phyloP scores from a whole-genome alignment of 1,140 invertebrate genomes.

The Thaumatotibia leucotreta region DNA sequence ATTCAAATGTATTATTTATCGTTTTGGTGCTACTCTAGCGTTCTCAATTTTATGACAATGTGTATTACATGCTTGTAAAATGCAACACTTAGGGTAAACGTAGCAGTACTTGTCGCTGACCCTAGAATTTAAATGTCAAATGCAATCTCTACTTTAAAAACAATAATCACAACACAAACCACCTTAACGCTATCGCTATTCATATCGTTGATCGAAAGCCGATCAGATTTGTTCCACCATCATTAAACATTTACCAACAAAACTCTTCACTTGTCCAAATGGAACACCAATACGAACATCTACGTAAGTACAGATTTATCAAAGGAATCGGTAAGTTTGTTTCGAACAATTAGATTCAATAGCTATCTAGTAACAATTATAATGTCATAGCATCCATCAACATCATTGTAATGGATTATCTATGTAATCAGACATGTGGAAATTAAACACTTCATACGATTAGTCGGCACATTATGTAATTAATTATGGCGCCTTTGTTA shows the following conservation, averaged over 20 bases:
- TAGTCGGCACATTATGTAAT: neutral
- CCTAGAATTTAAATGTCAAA: too few relatives aligned
- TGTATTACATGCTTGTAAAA: too few relatives aligned
- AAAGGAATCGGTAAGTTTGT: neutral
- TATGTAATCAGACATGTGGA: neutral
- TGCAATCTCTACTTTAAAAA: neutral
- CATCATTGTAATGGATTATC: neutral
- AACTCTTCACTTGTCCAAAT: neutral
- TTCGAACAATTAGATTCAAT: neutral
- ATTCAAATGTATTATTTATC: too few relatives aligned
- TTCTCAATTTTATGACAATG: too few relatives aligned
- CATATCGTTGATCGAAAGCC: neutral
- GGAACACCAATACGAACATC: neutral
- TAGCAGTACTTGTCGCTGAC: too few relatives aligned
- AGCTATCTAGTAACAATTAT: neutral
- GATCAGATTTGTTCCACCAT: neutral
- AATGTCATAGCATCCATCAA: conserved; percentile 9
- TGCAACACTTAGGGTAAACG: neutral
- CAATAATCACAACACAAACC: neutral
- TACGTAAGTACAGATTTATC: neutral
- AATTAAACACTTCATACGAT: neutral
- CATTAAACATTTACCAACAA: neutral
- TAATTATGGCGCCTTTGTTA: neutral
- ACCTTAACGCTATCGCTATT: neutral
- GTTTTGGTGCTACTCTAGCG: too few relatives aligned